Base-by-base conservation (phyloP, 2,113 vertebrate species). In the Oriolus oriolus region DNA sequence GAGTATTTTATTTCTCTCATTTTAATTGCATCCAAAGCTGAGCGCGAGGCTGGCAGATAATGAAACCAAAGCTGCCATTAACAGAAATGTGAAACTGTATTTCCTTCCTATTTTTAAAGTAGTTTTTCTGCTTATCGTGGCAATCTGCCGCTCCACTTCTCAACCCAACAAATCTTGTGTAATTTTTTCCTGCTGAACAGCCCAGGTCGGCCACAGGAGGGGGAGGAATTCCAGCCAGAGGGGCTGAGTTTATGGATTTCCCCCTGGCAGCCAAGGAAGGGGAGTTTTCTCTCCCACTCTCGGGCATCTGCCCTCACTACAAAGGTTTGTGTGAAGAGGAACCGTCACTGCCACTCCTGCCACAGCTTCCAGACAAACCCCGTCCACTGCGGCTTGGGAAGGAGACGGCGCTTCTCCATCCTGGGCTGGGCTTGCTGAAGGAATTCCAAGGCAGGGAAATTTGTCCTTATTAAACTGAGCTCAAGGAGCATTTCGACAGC, bases 1-100 rank as follows among this genome's bases (percentile, higher is more conserved):
- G 26, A 85, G 68, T 85, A 37, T 90, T 97, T 95, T 88, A 87
- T 95, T 96, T 65, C 71, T 33, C 3, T 65, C 64, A 35, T 81
- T 89, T 64, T 96, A 96, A 95, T 96, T 92, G 47, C 89, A 33
- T 84, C 78, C 77, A 20, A 21, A 83, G 64, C 78, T 3, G 8
- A 80, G 68, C 54, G 7, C 2, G 3, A 84, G 44, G 57, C 64
- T 41, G 77, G 90, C 71, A 80, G 87, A 81, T 47, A 88, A 81
- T 82, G 93, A 96, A 95, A 79, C 76, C 59, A 54, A 56, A 84
- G 49, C 64, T 88, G 74, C 52, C 52, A 2, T 86, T 90, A 84
- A 31, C 82, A 84, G 19, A 74, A 77, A 80, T 27, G 65, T 33
- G 50, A 86, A 94, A 65, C 50, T 35, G 16, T 59, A 8, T 86